Evolutionary conservation across 2,888 invertebrate species (phyloP), one percentile per base, ranked within the genome.

Genomic region (Eupithecia vulgata): DNA sequence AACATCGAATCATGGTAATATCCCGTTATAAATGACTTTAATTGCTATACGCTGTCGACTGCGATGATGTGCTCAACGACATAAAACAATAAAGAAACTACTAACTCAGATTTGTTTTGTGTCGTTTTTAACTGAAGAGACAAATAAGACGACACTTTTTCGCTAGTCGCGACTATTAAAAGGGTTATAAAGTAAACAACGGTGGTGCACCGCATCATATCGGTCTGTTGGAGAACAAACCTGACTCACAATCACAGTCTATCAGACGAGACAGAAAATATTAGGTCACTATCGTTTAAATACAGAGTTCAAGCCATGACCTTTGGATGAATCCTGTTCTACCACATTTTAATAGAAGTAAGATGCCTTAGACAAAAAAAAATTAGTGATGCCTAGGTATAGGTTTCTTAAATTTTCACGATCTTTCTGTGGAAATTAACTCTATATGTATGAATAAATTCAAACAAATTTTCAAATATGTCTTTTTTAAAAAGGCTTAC

Each of bases 231-330:
- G 10, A 21, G 10, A 21, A 52, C 12, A 52, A 52, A 52, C 21
- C 21, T 10, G 10, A n/a, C 3, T 4, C 21, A 21, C 48, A 21
- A 52, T 52, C 48, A 21, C 48, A 52, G 48, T 52, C n/a, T 21
- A 52, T 52, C 21, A 21, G 48, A 21, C 52, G 10, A 52, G 21
- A 52, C 10, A 52, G n/a, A 52, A 52, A 52, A 52, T 52, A 21
- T 10, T 52, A 52, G n/a, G 10, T 52, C n/a, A 52, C 52, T 37
- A 64, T 64, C 37, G 35, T 37, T 52, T 7, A 25, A 57, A 57
- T 13, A 57, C 57, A 25, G 57, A 65, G 65, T 65, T 37, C 65
- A 37, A 13, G 65, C n/a, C 35, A 37, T 65, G 65, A 57, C 57
- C 21, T 57, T 57, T 57, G 10, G 21, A 52, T 21, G 21, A 57